Conservation (phyloP, 1,140 invertebrate genomes). For the Drosophila persimilis region DNA sequence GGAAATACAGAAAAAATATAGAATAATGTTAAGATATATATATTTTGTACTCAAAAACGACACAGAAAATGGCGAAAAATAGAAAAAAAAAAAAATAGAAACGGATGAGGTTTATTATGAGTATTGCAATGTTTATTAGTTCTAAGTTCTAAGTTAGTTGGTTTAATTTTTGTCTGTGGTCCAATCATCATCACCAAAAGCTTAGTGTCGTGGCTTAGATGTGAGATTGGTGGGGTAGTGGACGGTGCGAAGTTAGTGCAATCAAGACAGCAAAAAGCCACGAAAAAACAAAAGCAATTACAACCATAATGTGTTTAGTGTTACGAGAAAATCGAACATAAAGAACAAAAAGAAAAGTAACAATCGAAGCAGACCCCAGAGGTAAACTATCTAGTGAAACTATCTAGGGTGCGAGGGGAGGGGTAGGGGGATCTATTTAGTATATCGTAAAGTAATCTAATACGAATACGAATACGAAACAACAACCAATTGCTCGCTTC, state of each 20-base stretch:
- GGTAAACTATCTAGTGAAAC: slow-evolving; percentile 9
- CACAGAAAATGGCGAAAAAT: neutral
- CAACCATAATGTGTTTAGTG: slow-evolving; percentile 14
- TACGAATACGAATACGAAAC: slow-evolving; percentile 14
- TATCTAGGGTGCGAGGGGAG: slow-evolving; percentile 15
- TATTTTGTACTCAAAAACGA: too few relatives aligned
- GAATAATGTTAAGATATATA: neutral
- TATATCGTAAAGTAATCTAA: neutral
- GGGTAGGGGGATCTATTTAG: neutral
- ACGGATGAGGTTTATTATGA: slow-evolving; percentile 1
- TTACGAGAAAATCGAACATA: neutral
- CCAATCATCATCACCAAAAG: slow-evolving; percentile 15
- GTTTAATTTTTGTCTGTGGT: slow-evolving; percentile 31
- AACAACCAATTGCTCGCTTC: slow-evolving; percentile 75
- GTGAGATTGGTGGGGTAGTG: neutral
- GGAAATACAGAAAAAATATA: too few relatives aligned
- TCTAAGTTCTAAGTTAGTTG: slow-evolving; percentile 52
- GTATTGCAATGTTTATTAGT: slow-evolving; percentile 46
- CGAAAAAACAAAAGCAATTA: slow-evolving; percentile 16
- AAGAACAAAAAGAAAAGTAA: neutral
- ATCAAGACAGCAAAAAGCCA: slow-evolving; percentile 1
- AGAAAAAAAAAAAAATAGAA: neutral
- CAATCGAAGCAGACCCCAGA: neutral
- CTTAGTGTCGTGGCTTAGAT: slow-evolving; percentile 13
- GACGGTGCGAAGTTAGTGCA: neutral